Evolutionary conservation across 64 coral and sea anemone species (phyloP).

Genomic region (Pocillopora verrucosa): DNA sequence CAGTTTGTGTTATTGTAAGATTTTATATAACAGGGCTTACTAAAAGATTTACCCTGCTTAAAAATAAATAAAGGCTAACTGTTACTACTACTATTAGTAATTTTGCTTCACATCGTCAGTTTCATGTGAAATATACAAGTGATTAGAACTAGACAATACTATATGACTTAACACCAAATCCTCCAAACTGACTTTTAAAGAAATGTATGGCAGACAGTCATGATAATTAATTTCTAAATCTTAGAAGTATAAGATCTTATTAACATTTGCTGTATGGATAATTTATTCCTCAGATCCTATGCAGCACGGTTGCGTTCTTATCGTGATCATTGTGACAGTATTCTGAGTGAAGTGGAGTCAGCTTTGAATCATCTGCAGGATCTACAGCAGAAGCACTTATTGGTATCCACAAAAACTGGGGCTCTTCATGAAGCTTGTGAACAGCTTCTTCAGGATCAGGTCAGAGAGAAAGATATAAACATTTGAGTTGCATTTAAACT

Average conservation of each 20-base stretch:
- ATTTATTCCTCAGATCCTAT: slow-evolving; percentile 62
- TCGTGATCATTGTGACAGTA: slow-evolving; percentile 88
- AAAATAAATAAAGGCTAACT: too few relatives aligned
- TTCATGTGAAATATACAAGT: too few relatives aligned
- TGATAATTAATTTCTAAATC: background rate
- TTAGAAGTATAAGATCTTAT: too few relatives aligned
- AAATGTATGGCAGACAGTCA: background rate
- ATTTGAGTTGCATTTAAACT: background rate
- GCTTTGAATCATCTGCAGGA: slow-evolving; percentile 80
- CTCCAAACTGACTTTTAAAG: background rate
- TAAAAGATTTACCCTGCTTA: too few relatives aligned
- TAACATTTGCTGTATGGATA: background rate
- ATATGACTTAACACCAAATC: too few relatives aligned
- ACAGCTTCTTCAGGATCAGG: slow-evolving; percentile 97
- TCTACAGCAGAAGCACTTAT: slow-evolving; percentile 85
- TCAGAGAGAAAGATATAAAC: background rate
- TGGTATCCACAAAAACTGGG: slow-evolving; percentile 98
- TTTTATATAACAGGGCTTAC: too few relatives aligned
- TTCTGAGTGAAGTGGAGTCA: slow-evolving; percentile 76
- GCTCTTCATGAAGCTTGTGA: slow-evolving; percentile 96
- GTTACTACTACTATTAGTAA: too few relatives aligned
- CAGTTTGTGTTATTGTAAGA: too few relatives aligned
- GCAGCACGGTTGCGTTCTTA: slow-evolving; percentile 82
- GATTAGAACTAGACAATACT: too few relatives aligned
- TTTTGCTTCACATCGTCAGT: too few relatives aligned